Evolutionary conservation across 2,797 vertebrate genomes (phyloP).

Genomic region (Phoeniculus purpureus): DNA sequence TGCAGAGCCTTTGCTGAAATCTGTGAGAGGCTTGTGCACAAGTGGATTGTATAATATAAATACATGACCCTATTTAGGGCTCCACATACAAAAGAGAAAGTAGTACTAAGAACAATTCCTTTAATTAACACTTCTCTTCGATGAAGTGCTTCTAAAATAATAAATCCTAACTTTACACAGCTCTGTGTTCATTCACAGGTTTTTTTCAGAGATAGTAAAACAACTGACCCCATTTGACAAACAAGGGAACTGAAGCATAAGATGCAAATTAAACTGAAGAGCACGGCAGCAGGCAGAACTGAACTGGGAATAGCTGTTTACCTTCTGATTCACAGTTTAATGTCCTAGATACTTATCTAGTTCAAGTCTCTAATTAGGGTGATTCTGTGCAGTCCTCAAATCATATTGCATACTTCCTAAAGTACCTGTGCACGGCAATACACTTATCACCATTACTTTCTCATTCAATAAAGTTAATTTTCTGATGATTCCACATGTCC

Average conservation of each 20-base stretch:
- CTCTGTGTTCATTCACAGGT: constrained; percentile 21
- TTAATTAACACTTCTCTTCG: constrained; percentile 30
- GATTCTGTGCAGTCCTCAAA: constrained; percentile 9
- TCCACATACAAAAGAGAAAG: constrained; percentile 22
- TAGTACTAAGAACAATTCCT: constrained; percentile 3
- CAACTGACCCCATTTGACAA: constrained; percentile 53
- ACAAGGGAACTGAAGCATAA: constrained; percentile 28
- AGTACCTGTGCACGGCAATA: background rate
- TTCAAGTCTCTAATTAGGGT: constrained; percentile 58
- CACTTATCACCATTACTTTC: background rate
- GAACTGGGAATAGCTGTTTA: constrained; percentile 48
- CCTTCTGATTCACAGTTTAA: constrained; percentile 53
- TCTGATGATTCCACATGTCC: background rate
- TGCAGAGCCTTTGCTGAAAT: constrained; percentile 29
- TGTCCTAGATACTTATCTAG: constrained; percentile 57
- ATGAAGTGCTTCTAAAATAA: constrained; percentile 27
- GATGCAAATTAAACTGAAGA: constrained; percentile 45
- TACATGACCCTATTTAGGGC: background rate
- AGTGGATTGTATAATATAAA: constrained; percentile 20
- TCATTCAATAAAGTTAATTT: background rate
- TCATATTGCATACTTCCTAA: constrained; percentile 7
- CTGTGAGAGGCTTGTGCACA: constrained; percentile 41
- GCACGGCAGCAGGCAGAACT: constrained; percentile 20
- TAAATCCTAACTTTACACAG: background rate
- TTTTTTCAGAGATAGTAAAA: constrained; percentile 27